Conservation (phyloP, 2,797 vertebrate species). For the Galago senegalensis region DNA sequence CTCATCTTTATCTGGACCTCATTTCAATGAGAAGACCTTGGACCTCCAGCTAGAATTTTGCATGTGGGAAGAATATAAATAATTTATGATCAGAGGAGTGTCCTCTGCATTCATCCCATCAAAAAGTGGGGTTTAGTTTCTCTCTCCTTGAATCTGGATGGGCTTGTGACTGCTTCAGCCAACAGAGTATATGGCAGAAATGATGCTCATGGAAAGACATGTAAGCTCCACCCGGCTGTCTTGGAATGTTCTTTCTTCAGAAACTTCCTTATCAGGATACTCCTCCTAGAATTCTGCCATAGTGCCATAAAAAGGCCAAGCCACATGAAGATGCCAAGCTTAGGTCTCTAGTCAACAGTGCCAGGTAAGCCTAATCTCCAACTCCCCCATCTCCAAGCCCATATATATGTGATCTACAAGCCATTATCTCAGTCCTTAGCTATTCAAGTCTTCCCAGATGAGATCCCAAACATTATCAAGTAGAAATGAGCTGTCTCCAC, state of each 20-base stretch:
- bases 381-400: not conserved
- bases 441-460: constrained; percentile 31
- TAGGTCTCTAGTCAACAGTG: not conserved
- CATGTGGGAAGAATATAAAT: not conserved
- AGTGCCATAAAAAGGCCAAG: not conserved
- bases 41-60: not conserved
- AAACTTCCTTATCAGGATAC: not conserved
- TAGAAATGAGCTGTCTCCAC: not conserved
- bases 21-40: not conserved
- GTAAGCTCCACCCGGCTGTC: not conserved
- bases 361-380: not conserved
- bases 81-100: not conserved
- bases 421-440: not conserved
- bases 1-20: not conserved
- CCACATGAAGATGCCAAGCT: not conserved
- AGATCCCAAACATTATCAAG: not conserved
- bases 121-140: not conserved
- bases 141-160: not conserved
- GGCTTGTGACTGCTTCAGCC: not conserved
- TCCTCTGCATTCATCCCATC: not conserved
- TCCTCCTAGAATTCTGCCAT: not conserved
- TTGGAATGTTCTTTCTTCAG: constrained; percentile 27
- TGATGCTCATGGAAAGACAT: not conserved
- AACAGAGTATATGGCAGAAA: not conserved
- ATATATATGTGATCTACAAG: not conserved